phyloP scores from a whole-genome alignment of 2,888 invertebrate species.

The Cerastoderma edule region DNA sequence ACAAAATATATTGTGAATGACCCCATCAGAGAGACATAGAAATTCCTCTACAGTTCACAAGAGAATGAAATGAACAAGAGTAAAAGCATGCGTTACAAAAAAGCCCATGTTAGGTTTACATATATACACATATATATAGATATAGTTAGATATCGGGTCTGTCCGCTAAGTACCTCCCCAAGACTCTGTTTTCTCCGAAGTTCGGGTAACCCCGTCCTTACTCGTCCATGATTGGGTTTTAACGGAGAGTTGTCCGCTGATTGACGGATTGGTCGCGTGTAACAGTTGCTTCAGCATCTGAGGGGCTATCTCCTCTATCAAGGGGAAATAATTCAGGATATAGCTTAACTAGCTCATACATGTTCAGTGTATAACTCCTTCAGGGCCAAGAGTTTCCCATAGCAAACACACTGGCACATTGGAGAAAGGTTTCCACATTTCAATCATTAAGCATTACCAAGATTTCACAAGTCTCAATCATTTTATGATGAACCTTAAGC shows the following conservation, averaged over 20 bases:
- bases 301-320: conserved; percentile 71
- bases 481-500: too few species aligned
- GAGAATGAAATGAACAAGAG: too few species aligned
- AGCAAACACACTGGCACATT: conserved; percentile 4
- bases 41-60: too few species aligned
- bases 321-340: conserved; percentile 40
- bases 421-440: conserved; percentile 10
- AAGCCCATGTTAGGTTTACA: too few species aligned
- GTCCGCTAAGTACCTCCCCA: conserved; percentile 81
- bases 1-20: too few species aligned
- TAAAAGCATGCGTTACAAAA: too few species aligned
- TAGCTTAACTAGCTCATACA: conserved; percentile 19
- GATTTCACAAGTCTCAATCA: too few species aligned
- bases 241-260: conserved; percentile 76
- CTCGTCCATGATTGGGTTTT: conserved; percentile 80
- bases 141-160: not conserved
- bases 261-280: conserved; percentile 65
- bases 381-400: too few species aligned
- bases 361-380: too few species aligned
- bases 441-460: too few species aligned
- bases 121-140: not conserved
- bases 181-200: conserved; percentile 76
- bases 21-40: too few species aligned
- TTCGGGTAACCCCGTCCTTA: conserved; percentile 72
- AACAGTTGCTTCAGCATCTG: conserved; percentile 70